phyloP scores from a whole-genome alignment of 2,797 vertebrate species.

The Synaphobranchus kaupii region DNA sequence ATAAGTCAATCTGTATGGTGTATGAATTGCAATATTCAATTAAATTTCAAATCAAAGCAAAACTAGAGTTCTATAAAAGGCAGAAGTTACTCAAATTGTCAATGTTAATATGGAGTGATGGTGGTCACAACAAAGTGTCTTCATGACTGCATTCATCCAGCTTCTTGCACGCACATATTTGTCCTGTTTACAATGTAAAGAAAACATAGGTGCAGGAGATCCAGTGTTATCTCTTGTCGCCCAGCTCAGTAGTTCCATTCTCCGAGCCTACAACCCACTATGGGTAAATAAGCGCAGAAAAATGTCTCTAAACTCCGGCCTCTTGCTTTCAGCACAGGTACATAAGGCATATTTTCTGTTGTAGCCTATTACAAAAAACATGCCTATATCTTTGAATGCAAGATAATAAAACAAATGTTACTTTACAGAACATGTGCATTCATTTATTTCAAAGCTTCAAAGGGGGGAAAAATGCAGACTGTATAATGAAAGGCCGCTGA shows the following conservation, averaged over 20 bases:
- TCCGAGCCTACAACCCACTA: background rate
- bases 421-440: background rate
- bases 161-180: background rate
- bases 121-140: background rate
- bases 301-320: background rate
- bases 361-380: background rate
- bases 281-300: too few relatives aligned
- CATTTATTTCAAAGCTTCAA: background rate
- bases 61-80: background rate
- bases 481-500: background rate
- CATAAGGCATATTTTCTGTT: background rate
- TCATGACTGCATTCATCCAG: background rate
- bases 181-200: background rate
- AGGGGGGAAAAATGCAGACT: background rate
- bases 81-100: background rate
- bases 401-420: background rate
- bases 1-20: background rate
- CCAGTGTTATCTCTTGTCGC: background rate
- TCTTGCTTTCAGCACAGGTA: background rate
- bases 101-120: background rate
- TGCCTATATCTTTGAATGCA: background rate
- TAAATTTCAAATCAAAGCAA: background rate
- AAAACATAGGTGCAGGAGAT: background rate
- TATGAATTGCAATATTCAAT: background rate
- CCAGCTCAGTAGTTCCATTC: background rate